Base-by-base conservation (phyloP, 1,140 invertebrate genomes). In the Drosophila murphyi region DNA sequence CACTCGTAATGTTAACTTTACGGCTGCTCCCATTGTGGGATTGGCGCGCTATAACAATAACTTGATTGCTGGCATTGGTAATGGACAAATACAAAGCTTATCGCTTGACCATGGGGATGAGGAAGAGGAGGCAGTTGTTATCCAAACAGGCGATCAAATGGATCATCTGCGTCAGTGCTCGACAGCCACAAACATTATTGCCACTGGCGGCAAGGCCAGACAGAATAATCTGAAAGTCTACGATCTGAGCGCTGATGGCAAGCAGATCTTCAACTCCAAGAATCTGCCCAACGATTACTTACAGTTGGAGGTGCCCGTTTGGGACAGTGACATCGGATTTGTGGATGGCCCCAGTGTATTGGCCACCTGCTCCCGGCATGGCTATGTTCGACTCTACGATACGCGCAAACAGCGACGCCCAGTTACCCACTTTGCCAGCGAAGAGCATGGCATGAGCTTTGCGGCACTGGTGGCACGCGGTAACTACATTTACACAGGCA, bases 251-350 rank as follows among this genome's bases (percentile, higher is more conserved):
- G 91, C 92, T 8, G 56, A 88, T 4, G 75, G 77, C 8, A 91
- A 78, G 62, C 90, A 93, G 5, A 71, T 93, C 0, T 94, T 94
- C 56, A 65, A 71, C 4, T 94, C 94, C 0, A 94, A 94, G 77
- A 94, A 96, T 93, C 93, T 96, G 31, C 93, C 94, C 4, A 94
- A 96, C 87, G 96, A 97, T 91, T 96, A 95, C 93, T 89, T 97
- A 8, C 95, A 97, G 79, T 88, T 97, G 7, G 92, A 96, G 70
- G 94, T 96, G n/a, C 96, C 96, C 0, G 93, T 97, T 10, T 97
- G 96, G 96, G 95, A 97, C 31, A 94, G 94, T 3, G 96, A 96
- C 78, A 92, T 96, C 2, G 93, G 94, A 4, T 97, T 97, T 90
- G 52, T 94, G 5, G 90, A 92, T 50, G 85, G 80, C 0, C 86